A percentile compares a stretch with the other conserved stretches of the same genome.
phyloP scores from a whole-genome alignment of 1,140 invertebrate genomes.

The Drosophila mauritiana region DNA sequence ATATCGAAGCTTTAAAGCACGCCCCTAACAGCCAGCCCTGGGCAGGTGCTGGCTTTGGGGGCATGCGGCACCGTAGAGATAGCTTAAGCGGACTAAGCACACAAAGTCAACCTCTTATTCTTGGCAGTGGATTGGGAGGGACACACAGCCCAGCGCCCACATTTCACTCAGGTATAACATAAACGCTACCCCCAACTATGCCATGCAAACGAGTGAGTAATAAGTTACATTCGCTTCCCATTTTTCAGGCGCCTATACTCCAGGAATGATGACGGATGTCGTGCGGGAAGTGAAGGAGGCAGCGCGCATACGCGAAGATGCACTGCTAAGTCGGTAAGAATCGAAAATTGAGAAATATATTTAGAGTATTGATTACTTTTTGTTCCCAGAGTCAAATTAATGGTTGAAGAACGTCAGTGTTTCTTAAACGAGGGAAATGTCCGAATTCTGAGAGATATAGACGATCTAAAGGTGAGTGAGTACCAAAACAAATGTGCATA shows the following conservation, averaged over 20 bases:
- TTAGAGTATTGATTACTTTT: not conserved
- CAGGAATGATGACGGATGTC: slow-evolving; percentile 90
- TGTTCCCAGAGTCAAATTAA: slow-evolving; percentile 85
- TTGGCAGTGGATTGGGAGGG: slow-evolving; percentile 82
- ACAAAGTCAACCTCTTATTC: slow-evolving; percentile 83
- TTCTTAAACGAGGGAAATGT: slow-evolving; percentile 85
- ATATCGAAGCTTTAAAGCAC: slow-evolving; percentile 85
- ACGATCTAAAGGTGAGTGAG: slow-evolving; percentile 76
- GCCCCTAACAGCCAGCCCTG: slow-evolving; percentile 70
- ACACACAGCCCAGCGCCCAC: slow-evolving; percentile 84
- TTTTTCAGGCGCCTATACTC: slow-evolving; percentile 87
- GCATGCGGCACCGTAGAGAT: slow-evolving; percentile 85
- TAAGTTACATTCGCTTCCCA: not conserved
- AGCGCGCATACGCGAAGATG: slow-evolving; percentile 89
- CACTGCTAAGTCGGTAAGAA: slow-evolving; percentile 86
- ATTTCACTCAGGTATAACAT: slow-evolving; percentile 83
- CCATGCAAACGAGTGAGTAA: not conserved
- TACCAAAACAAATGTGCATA: not conserved
- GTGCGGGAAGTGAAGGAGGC: slow-evolving; percentile 91
- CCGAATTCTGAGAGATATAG: slow-evolving; percentile 78
- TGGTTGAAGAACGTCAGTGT: slow-evolving; percentile 87
- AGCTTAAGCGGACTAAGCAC: slow-evolving; percentile 85
- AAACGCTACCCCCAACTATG: not conserved
- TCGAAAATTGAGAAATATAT: too few species aligned
- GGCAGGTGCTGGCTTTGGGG: slow-evolving; percentile 62